These are phyloP conservation scores for Ivindomyrus marchei DNA, from an alignment of 2,113 vertebrate genomes.

Conservation along the genomic window DNA sequence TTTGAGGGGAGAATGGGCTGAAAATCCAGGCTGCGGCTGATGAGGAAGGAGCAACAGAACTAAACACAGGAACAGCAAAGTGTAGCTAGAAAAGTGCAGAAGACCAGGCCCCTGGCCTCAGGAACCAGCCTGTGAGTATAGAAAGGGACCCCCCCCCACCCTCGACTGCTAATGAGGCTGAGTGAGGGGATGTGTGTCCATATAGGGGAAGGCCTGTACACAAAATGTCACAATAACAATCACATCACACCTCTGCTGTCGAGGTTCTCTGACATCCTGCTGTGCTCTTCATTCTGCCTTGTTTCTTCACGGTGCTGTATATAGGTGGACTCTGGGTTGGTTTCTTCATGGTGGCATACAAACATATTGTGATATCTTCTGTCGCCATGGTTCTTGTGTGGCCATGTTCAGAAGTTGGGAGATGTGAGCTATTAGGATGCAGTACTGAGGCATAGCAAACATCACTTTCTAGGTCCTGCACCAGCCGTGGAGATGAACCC, in stretches of 20 bases:
- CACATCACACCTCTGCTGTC: too few species aligned
- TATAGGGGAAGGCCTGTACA: too few species aligned
- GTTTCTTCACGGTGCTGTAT: neutral
- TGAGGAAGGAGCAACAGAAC: neutral
- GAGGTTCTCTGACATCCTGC: too few species aligned
- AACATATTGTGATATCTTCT: neutral
- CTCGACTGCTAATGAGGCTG: too few species aligned
- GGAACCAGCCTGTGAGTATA: neutral
- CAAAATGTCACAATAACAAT: too few species aligned
- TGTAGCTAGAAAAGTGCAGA: neutral
- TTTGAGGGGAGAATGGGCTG: neutral
- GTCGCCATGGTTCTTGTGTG: neutral
- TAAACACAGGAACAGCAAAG: neutral
- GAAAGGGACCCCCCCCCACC: too few species aligned
- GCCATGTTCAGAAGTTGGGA: neutral
- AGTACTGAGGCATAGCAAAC: neutral
- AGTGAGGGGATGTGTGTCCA: too few species aligned
- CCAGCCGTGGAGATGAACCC: neutral
- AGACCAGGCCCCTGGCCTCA: neutral
- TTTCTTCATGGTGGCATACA: neutral
- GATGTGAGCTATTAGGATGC: neutral
- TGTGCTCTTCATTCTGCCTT: neutral
- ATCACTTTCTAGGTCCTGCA: neutral
- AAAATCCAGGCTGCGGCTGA: too few species aligned
- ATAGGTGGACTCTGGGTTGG: neutral